Base-by-base conservation (phyloP, 1,140 invertebrate genomes). In the Homarus americanus region DNA sequence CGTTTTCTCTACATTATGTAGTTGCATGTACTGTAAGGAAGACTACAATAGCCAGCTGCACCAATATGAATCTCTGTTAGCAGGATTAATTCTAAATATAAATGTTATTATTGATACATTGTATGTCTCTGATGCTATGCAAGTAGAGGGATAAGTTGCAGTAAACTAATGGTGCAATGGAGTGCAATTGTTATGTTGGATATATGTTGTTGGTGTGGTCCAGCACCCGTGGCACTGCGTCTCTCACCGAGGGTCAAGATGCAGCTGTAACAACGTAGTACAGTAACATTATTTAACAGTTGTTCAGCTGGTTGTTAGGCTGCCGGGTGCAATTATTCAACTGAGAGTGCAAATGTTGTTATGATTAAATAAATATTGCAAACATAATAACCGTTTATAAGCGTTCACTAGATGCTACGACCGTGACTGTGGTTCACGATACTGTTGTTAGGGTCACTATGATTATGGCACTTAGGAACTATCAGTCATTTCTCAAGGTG, bases 401-500 rank as follows among this genome's bases (percentile, higher is more conserved):
- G n/a, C n/a, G n/a, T n/a, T n/a, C n/a, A n/a, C n/a, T n/a, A n/a
- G n/a, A n/a, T n/a, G n/a, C n/a, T n/a, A 20, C 53, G 24, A 58
- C 15, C 24, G 78, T 53, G 78, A n/a, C 82, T 63, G 36, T 40
- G 63, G 36, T 36, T 66, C 34, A 66, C 63, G 66, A 41, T 63
- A 84, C 69, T 69, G 82, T 84, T 34, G 49, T 78, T 84, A 41
- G 58, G 73, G 49, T 79, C 38, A 49, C 28, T 87, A n/a, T 78
- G n/a, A 32, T 53, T 34, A 82, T 82, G 79, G 79, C 79, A 82
- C 79, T 82, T 76, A 63, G 79, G 17, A 58, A 36, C 79, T 82
- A 36, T 82, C 79, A 82, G 79, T 82, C 79, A 82, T 76, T 38
- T 63, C 72, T 78, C 53, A 75, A 53, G 66, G 66, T 85, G 66